Percentiles rank a stretch among this genome's conserved stretches.
Evolutionary conservation across 2,797 vertebrate species (phyloP).

Genomic region (Gallinago stenura): DNA sequence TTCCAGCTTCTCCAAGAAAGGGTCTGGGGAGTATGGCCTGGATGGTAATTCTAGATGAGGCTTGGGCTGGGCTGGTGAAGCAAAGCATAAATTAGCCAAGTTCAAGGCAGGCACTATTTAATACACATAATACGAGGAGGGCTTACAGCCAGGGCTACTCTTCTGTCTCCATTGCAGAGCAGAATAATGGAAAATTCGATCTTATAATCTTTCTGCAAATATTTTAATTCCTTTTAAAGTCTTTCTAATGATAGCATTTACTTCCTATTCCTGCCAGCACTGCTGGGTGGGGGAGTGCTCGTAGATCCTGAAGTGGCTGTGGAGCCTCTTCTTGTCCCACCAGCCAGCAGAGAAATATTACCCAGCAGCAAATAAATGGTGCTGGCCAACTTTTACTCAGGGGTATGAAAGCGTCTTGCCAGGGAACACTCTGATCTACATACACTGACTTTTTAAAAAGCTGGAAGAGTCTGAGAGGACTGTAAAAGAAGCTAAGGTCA

Average conservation of each 20-base stretch:
- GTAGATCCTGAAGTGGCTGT: neutral
- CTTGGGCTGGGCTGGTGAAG: neutral
- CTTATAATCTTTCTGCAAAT: slow-evolving; percentile 31
- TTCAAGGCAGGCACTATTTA: neutral
- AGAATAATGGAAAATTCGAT: neutral
- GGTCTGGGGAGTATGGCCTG: neutral
- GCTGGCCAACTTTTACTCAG: neutral
- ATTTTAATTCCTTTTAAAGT: slow-evolving; percentile 40
- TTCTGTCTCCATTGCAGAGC: neutral
- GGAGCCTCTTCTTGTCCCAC: neutral
- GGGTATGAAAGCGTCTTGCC: neutral
- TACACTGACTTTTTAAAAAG: neutral
- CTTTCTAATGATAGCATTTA: neutral
- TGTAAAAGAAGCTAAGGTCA: slow-evolving; percentile 32
- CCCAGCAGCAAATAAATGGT: slow-evolving; percentile 3
- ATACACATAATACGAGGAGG: neutral
- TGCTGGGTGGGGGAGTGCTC: neutral
- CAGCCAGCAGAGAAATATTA: slow-evolving; percentile 38
- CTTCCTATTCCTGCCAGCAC: neutral
- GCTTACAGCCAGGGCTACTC: neutral
- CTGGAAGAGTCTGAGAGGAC: neutral
- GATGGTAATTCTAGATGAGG: neutral
- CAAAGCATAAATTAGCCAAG: neutral
- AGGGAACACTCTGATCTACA: slow-evolving; percentile 48
- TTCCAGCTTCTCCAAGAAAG: neutral